Evolutionary conservation across 1,140 invertebrate species (phyloP).

Genomic region (Gryllus bimaculatus): DNA sequence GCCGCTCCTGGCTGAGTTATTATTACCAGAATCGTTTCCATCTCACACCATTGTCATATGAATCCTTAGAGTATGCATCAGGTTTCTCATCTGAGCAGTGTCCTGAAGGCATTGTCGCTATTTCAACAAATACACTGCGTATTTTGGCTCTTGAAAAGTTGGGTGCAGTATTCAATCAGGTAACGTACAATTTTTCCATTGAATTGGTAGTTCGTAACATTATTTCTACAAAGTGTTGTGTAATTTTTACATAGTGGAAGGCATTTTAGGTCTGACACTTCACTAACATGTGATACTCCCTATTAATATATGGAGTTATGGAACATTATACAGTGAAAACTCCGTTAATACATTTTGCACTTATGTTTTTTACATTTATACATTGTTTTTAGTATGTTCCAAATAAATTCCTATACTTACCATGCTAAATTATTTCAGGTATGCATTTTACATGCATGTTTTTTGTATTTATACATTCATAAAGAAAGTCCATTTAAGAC

Average conservation of each 20-base stretch:
- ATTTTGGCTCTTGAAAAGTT: slow-evolving; percentile 98
- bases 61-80: slow-evolving; percentile 93
- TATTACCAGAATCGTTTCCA: slow-evolving; percentile 97
- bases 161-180: slow-evolving; percentile 96
- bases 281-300: not conserved
- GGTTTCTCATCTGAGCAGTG: slow-evolving; percentile 98
- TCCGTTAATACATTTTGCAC: too few species aligned
- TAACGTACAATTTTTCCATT: slow-evolving; percentile 25
- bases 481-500: too few species aligned
- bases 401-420: too few species aligned
- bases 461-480: too few species aligned
- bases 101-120: slow-evolving; percentile 98
- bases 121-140: slow-evolving; percentile 92
- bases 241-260: not conserved
- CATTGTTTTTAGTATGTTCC: too few species aligned
- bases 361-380: too few species aligned
- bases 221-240: not conserved
- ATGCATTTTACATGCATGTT: too few species aligned
- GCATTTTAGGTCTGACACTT: not conserved
- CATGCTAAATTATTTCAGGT: too few species aligned
- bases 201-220: not conserved
- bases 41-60: slow-evolving; percentile 91
- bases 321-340: too few species aligned
- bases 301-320: not conserved
- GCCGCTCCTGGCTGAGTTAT: slow-evolving; percentile 95